Conservation (phyloP, 2,888 invertebrate species). For the Drosophila basisetae region DNA sequence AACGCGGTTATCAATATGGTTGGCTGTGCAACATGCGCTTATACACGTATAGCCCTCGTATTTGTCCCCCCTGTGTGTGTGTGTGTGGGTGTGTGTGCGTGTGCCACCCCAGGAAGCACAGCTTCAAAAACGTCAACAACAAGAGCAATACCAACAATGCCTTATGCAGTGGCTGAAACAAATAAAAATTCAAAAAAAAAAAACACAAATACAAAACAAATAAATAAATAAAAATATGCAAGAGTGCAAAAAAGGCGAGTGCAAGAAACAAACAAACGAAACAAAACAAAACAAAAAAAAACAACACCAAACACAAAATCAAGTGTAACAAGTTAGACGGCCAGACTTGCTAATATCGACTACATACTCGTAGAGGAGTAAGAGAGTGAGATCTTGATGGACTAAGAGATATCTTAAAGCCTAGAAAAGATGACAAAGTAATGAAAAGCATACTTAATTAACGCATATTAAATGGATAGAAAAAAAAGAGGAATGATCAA, state of each 20-base stretch:
- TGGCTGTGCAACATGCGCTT: constrained; percentile 12
- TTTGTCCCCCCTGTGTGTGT: not conserved
- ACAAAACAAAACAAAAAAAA: constrained; percentile 19
- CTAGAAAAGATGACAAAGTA: not conserved
- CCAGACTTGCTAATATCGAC: constrained; percentile 15
- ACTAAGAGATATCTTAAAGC: not conserved
- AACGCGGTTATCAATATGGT: constrained; percentile 43
- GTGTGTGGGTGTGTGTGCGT: constrained; percentile 8
- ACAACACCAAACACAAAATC: constrained; percentile 35
- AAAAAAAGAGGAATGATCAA: not conserved
- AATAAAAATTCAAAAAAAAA: constrained; percentile 37
- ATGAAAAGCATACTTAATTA: not conserved
- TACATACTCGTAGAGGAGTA: not conserved
- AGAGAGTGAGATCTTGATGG: not conserved
- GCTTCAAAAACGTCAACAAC: constrained; percentile 23
- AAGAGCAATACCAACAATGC: constrained; percentile 22
- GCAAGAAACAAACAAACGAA: constrained; percentile 62
- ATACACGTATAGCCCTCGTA: not conserved
- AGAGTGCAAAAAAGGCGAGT: constrained; percentile 67
- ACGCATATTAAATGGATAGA: not conserved
- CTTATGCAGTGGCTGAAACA: constrained; percentile 64
- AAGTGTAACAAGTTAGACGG: constrained; percentile 35
- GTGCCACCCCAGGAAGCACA: constrained; percentile 7
- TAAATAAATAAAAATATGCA: constrained; percentile 21
- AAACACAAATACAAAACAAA: constrained; percentile 7